Evolutionary conservation across 1,140 invertebrate species (phyloP), one percentile per base, ranked within the genome.

Genomic region (Neelides sp.): DNA sequence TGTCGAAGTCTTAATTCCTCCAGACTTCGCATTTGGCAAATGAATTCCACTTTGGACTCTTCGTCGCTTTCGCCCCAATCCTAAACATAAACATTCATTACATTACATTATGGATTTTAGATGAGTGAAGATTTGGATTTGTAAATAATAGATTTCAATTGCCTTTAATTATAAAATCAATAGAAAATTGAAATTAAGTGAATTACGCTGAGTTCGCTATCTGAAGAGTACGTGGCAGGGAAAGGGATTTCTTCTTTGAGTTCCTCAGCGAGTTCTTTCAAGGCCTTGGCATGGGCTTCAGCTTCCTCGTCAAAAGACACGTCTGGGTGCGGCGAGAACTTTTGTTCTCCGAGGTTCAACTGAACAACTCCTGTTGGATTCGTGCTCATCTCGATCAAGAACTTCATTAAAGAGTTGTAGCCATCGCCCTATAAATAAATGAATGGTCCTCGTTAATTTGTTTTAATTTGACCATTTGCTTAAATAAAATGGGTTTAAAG

Each of bases 171-270:
- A 12, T 22, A 41, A 39, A 10, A 24, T 4, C 19, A 13, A 42
- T 4, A 7, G 4, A 13, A 37, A 13, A n/a, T 19, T 4, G 7
- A 4, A 26, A 30, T 19, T 12, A 13, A 24, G 0, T 1, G 5
- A 36, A 41, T 55, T 24, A 50, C 42, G 37, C 55, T 57, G n/a
- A 57, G 26, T 10, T 51, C 49, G 19, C 45, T 48, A 27, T 52
- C 55, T 3, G 50, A 57, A 5, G 46, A 50, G n/a, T 57, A 53
- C 0, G 10, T 1, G 13, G 46, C 12, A 7, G 22, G 20, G 13
- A 28, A 27, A 24, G 26, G 15, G 24, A 36, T 1, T 1, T 50
- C 45, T 26, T n/a, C 20, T 17, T 28, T 7, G 45, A 34, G 32
- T 39, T 57, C 46, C 22, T 41, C 10, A 8, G 44, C 7, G 17